Base-by-base conservation (phyloP, 1,140 invertebrate genomes). In the Pseudachorutes palmiensis region DNA sequence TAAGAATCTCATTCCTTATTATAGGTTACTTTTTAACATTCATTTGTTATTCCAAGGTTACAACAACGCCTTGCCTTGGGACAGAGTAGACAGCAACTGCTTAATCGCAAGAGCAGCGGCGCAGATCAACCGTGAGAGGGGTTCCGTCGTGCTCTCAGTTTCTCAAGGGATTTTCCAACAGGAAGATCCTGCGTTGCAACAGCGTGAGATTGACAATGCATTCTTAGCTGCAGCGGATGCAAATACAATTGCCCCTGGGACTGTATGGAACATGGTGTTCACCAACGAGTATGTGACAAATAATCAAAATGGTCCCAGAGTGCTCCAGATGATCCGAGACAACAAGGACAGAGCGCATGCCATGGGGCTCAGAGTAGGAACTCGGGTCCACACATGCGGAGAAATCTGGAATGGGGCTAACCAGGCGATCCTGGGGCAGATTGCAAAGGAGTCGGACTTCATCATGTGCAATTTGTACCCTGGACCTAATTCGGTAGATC, bases 381-480 rank as follows among this genome's bases (percentile, higher is more conserved):
- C 67, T 1, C 24, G 71, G 45, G 57, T 70, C 41, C 61, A 73
- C 12, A 68, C 55, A 12, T 73, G 71, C 59, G 68, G 69, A 24
- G 60, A 67, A 24, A 66, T 70, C 57, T 68, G 60, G 31, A 59
- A 59, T 12, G 69, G 69, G 49, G 60, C 63, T 0, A 68, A 62
- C 58, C 59, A 66, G 26, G n/a, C 31, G 2, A 64, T 68, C 14
- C 33, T 73, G 1, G 41, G 57, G 28, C 26, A 68, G n/a, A 70
- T 73, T 59, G 67, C 62, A 2, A 2, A 57, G 57, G 57, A 32
- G 16, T 68, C 66, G 22, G 68, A 73, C 51, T 73, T 69, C 45
- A 73, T 73, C 32, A 68, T 66, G 49, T 73, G 71, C 33, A 73
- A 73, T 30, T 14, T 70, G 0, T 73, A 73, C 30, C 66, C 69